A percentile compares a stretch with the other conserved stretches of the same genome.
phyloP scores from a whole-genome alignment of 2,797 vertebrate genomes.

The Octomys mimax region DNA sequence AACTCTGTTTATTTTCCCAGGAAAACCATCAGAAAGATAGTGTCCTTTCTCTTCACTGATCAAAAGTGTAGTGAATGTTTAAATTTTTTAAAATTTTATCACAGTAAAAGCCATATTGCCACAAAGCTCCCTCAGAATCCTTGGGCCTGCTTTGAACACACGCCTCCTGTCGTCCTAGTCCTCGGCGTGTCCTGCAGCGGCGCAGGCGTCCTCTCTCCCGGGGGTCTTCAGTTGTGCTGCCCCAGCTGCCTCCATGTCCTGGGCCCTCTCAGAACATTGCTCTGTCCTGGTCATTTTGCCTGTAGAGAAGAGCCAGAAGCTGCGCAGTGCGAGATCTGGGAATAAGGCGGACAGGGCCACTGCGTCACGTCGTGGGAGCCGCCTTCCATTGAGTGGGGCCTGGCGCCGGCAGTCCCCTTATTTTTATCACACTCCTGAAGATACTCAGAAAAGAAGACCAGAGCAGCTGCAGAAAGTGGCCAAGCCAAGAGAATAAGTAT shows the following conservation, averaged over 20 bases:
- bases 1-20: background rate
- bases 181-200: background rate
- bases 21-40: background rate
- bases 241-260: background rate
- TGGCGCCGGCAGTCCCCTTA: background rate
- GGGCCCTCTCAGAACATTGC: background rate
- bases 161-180: background rate
- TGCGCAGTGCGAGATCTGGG: background rate
- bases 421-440: background rate
- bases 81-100: background rate
- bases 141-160: background rate
- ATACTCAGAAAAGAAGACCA: background rate
- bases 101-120: background rate
- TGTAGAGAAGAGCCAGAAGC: background rate
- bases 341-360: background rate
- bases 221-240: background rate
- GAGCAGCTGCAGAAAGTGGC: background rate
- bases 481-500: background rate
- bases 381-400: background rate
- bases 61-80: background rate
- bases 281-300: background rate
- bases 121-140: background rate
- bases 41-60: background rate
- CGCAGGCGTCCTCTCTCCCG: background rate
- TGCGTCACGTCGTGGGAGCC: fast-evolving